Conservation (phyloP, 1,140 invertebrate species). For the Drosophila funebris region DNA sequence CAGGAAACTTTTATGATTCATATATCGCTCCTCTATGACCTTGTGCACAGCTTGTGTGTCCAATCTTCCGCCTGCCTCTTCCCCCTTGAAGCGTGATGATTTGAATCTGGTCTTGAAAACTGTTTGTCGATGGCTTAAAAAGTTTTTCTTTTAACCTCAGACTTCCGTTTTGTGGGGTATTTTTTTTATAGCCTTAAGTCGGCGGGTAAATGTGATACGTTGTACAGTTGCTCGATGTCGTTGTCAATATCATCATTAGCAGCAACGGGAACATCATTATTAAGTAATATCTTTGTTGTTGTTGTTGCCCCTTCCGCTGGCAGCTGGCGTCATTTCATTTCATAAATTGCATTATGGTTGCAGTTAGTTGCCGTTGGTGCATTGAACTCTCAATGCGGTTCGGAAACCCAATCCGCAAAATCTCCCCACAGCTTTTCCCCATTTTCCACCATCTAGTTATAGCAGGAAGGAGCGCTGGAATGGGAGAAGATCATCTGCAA, state of each 20-base stretch:
- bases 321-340: slow-evolving; percentile 58
- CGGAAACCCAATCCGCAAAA: slow-evolving; percentile 53
- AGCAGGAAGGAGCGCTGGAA: background rate
- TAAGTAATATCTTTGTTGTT: slow-evolving; percentile 2
- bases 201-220: slow-evolving; percentile 21
- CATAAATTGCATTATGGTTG: slow-evolving; percentile 70
- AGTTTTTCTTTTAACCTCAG: slow-evolving; percentile 33
- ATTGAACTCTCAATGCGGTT: slow-evolving; percentile 62
- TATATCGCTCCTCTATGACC: no score
- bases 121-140: background rate
- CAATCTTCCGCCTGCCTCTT: no score
- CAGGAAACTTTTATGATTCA: background rate
- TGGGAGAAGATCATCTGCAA: slow-evolving; percentile 9
- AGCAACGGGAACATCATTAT: background rate
- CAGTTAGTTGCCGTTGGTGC: slow-evolving; percentile 54
- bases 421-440: slow-evolving; percentile 7
- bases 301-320: slow-evolving; percentile 3
- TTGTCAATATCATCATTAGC: slow-evolving; percentile 18
- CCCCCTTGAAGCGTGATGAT: no score
- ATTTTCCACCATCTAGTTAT: no score
- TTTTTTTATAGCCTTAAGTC: slow-evolving; percentile 23
- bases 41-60: no score
- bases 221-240: slow-evolving; percentile 7
- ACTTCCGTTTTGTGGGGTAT: slow-evolving; percentile 64
- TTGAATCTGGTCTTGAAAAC: background rate